Evolutionary conservation across 2,797 vertebrate genomes (phyloP).

Genomic region (Lutjanus argentimaculatus): DNA sequence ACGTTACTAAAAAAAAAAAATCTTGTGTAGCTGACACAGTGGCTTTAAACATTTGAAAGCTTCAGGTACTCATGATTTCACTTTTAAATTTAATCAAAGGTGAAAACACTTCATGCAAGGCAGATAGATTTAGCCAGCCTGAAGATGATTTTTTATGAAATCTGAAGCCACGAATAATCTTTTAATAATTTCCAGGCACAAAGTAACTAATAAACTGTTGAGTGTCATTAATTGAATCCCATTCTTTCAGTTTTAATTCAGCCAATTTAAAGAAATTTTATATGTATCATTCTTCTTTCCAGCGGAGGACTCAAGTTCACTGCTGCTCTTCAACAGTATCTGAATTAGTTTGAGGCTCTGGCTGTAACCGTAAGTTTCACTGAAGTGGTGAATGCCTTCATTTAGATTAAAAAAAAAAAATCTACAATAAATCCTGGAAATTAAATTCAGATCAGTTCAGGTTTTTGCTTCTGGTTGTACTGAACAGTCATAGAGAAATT

Average conservation of each 20-base stretch:
- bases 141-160: slow-evolving; percentile 11
- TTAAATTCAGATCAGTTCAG: neutral
- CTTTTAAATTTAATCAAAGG: slow-evolving; percentile 22
- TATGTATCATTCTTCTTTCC: neutral
- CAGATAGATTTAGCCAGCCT: neutral
- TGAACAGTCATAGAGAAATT: neutral
- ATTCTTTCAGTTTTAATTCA: slow-evolving; percentile 11
- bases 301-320: no score
- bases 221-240: slow-evolving; percentile 9
- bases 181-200: slow-evolving; percentile 7
- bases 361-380: no score
- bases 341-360: no score
- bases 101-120: neutral
- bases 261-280: slow-evolving; percentile 12
- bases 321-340: no score
- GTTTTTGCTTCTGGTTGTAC: slow-evolving; percentile 14
- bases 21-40: slow-evolving; percentile 3
- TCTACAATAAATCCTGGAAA: neutral
- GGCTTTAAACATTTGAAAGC: slow-evolving; percentile 23
- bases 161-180: neutral
- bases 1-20: slow-evolving; percentile 1
- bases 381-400: no score
- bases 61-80: slow-evolving; percentile 24
- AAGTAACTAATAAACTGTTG: neutral
- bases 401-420: no score